phyloP scores from a whole-genome alignment of 1,140 invertebrate genomes.

The Wiebesia pumilae region DNA sequence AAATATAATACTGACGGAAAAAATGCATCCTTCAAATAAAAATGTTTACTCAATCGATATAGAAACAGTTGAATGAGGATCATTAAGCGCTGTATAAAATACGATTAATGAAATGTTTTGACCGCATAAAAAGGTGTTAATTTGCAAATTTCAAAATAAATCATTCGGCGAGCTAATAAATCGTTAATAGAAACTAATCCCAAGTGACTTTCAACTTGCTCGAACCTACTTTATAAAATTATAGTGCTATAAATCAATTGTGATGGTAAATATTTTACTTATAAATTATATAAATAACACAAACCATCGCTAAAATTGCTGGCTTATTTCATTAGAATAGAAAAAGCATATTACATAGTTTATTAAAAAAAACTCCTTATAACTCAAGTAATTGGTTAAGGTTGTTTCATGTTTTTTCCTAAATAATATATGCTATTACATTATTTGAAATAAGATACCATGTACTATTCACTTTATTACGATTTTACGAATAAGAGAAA shows the following conservation, averaged over 20 bases:
- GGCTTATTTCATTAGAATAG: background rate
- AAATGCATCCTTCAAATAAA: background rate
- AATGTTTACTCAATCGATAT: background rate
- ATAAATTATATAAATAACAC: conserved; percentile 8
- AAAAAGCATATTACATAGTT: no score
- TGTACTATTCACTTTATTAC: no score
- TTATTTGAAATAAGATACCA: no score
- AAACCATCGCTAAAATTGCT: background rate
- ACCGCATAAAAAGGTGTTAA: conserved; percentile 40
- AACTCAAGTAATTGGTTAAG: no score
- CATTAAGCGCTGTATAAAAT: conserved; percentile 12
- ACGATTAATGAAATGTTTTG: conserved; percentile 19
- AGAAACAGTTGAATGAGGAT: background rate
- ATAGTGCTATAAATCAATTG: conserved; percentile 16
- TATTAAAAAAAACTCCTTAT: no score
- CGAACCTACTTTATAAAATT: conserved; percentile 13
- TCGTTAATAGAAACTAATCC: conserved; percentile 34
- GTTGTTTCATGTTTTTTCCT: no score
- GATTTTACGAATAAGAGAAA: no score
- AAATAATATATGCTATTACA: no score
- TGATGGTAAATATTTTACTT: conserved; percentile 34
- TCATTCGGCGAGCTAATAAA: conserved; percentile 39
- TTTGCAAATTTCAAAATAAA: conserved; percentile 39
- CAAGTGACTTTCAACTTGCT: conserved; percentile 24
- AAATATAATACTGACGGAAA: background rate